Evolutionary conservation across 2,888 invertebrate genomes (phyloP), one percentile per base, ranked within the genome.

Genomic region (Drosophila merina): DNA sequence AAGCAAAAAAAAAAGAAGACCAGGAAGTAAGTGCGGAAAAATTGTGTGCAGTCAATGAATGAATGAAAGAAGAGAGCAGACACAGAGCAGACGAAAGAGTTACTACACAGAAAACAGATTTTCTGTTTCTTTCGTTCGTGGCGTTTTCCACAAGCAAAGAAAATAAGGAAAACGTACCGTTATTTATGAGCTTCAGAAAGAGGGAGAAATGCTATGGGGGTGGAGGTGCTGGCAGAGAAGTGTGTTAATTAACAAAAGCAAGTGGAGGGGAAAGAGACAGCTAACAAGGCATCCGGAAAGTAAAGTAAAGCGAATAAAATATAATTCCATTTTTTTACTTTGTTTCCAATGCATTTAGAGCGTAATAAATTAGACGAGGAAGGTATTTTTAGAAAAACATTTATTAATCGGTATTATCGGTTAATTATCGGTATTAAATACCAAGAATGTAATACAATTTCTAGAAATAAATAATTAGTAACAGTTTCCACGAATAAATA

Each of bases 201-300:
- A 20, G 20, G 20, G 20, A 20, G 20, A 20, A 20, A 20, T 20
- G 20, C 2, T 20, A 20, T 20, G 20, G 20, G 20, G 20, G 20
- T 20, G 20, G 20, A 20, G 20, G 20, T 20, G 20, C 20, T 20
- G 28, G 28, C 20, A 20, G 28, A 55, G 44, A 86, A 80, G 84
- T 81, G 81, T 81, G 86, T 84, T 81, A 86, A 80, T 81, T 74
- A 82, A 82, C 75, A 62, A 52, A 69, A 48, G 44, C 28, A 55
- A 67, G 12, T 26, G 38, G 47, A 48, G 20, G 20, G 20, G 20
- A 20, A 20, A 20, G 20, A 20, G 49, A 33, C 51, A 38, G 48
- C 55, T 58, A 59, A 59, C 48, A 57, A 68, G 68, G 66, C 75
- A 79, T 58, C 67, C 77, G 79, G 77, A 76, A 79, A 79, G 66